Evolutionary conservation across 2,888 invertebrate genomes (phyloP).

Genomic region (Dasypolia templi): DNA sequence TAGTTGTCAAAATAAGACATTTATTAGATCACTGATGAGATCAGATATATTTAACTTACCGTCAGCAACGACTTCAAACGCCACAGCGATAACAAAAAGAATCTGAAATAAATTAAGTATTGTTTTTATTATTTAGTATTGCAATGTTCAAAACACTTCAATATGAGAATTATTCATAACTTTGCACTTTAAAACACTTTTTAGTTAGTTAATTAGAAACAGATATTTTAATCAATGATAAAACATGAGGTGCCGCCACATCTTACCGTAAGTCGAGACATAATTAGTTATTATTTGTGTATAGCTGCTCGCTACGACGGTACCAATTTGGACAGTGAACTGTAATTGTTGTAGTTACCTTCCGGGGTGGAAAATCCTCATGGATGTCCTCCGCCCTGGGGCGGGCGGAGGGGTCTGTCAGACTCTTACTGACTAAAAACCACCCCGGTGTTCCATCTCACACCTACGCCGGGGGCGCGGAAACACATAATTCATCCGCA

Average conservation of each 20-base stretch:
- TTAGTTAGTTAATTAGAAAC: background rate
- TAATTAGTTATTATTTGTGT: conserved; percentile 67
- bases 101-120: conserved; percentile 77
- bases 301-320: conserved; percentile 73
- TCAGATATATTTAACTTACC: conserved; percentile 71
- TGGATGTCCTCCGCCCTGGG: too few species aligned
- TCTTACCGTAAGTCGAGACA: conserved; percentile 88
- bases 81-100: conserved; percentile 86
- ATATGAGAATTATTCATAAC: background rate
- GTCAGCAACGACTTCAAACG: conserved; percentile 84
- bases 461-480: too few species aligned
- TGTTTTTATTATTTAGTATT: background rate
- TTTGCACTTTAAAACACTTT: background rate
- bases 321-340: conserved; percentile 77
- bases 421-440: too few species aligned
- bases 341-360: conserved; percentile 80
- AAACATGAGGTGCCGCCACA: conserved; percentile 4
- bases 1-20: background rate
- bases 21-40: background rate
- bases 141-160: background rate
- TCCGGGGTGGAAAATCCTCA: too few species aligned
- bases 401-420: too few species aligned
- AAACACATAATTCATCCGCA: too few species aligned
- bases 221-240: background rate
- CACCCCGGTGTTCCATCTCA: too few species aligned